Evolutionary conservation across 1,140 invertebrate genomes (phyloP).

Genomic region (Antheraea pernyi): DNA sequence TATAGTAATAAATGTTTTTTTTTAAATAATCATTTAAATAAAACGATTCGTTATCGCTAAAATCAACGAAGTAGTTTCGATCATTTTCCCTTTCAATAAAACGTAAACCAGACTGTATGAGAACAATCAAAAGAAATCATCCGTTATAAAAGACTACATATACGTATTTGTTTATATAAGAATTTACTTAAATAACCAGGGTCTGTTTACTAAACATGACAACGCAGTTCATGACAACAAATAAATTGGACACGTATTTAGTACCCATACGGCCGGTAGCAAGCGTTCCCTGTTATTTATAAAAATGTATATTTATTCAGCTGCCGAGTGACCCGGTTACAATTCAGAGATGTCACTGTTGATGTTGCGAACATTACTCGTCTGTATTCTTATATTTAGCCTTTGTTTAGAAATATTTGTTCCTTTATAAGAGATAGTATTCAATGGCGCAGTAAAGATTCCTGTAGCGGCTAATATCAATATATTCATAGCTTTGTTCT

Average conservation of each 20-base stretch:
- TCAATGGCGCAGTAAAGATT: too few relatives aligned
- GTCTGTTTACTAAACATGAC: neutral
- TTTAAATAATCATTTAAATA: too few relatives aligned
- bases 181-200: neutral
- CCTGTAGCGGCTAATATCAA: too few relatives aligned
- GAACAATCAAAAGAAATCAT: too few relatives aligned
- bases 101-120: too few relatives aligned
- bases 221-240: neutral
- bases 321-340: slow-evolving; percentile 67
- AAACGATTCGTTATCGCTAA: too few relatives aligned
- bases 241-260: slow-evolving; percentile 1
- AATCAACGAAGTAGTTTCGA: too few relatives aligned
- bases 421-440: neutral
- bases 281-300: slow-evolving; percentile 52
- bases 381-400: slow-evolving; percentile 5
- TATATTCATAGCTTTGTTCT: too few relatives aligned
- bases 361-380: slow-evolving; percentile 12
- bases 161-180: neutral
- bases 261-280: slow-evolving; percentile 26
- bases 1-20: too few relatives aligned
- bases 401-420: slow-evolving; percentile 5
- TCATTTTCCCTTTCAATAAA: too few relatives aligned
- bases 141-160: too few relatives aligned
- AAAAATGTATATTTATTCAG: slow-evolving; percentile 73
- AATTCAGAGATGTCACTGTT: slow-evolving; percentile 40